Percentiles rank a stretch among this genome's conserved stretches.
Conservation (phyloP, 2,113 vertebrate genomes). For the Edolisoma coerulescens region DNA sequence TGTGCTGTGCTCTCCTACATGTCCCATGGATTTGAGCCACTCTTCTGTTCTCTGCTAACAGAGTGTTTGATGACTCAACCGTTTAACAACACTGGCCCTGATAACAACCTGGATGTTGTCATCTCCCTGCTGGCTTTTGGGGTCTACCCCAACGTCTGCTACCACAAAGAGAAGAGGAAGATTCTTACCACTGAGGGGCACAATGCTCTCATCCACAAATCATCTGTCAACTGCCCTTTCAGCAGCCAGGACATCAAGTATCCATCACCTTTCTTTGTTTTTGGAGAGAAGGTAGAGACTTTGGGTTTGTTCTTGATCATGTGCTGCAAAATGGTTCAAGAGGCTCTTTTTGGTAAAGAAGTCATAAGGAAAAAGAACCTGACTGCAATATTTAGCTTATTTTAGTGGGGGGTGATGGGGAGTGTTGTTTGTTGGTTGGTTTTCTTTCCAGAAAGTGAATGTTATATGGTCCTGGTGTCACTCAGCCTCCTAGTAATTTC, state of each 20-base stretch:
- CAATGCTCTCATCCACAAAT: conserved; percentile 95
- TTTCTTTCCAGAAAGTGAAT: not conserved
- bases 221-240: conserved; percentile 96
- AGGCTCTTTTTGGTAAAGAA: not conserved
- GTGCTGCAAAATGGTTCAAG: not conserved
- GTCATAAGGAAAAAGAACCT: not conserved
- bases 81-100: conserved; percentile 88
- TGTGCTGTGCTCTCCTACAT: not conserved
- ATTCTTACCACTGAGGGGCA: conserved; percentile 95
- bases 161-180: conserved; percentile 96
- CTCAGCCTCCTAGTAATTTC: not conserved
- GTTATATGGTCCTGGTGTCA: not conserved
- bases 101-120: conserved; percentile 94
- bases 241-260: conserved; percentile 91
- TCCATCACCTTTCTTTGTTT: conserved; percentile 93
- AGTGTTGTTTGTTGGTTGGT: not conserved
- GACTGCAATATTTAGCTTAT: not conserved
- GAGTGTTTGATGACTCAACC: conserved; percentile 88
- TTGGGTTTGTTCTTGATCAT: not conserved
- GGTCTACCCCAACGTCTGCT: conserved; percentile 94
- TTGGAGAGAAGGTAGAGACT: conserved; percentile 90
- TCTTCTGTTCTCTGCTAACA: conserved; percentile 60
- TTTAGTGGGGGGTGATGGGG: not conserved
- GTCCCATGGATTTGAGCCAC: not conserved
- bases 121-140: conserved; percentile 92